phyloP scores from a whole-genome alignment of 1,140 invertebrate species.

The Amphibalanus amphitrite region DNA sequence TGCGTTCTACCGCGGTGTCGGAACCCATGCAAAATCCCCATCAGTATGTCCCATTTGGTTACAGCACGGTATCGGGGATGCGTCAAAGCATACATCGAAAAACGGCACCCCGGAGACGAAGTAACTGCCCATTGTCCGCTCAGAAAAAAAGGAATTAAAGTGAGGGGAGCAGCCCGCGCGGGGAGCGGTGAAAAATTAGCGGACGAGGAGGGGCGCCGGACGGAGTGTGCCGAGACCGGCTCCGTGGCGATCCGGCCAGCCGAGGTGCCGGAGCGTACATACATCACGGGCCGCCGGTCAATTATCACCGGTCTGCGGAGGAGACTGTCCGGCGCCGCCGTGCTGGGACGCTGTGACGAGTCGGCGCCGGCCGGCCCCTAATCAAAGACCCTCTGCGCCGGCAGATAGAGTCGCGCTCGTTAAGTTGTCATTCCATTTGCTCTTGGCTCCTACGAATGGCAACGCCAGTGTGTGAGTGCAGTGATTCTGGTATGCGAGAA shows the following conservation, averaged over 20 bases:
- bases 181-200: background rate
- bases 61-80: background rate
- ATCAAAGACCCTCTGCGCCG: background rate
- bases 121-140: background rate
- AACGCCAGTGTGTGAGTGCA: no score
- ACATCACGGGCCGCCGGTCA: no score
- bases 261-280: no score
- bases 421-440: no score
- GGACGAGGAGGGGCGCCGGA: background rate
- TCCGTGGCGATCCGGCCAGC: no score
- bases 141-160: conserved; percentile 2
- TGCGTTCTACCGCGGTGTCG: no score
- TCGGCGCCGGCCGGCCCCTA: background rate
- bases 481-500: no score
- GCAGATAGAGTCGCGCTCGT: no score
- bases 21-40: background rate
- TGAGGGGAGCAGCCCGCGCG: background rate
- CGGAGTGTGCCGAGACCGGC: no score
- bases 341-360: no score
- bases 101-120: background rate
- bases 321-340: no score
- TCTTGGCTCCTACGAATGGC: no score
- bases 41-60: background rate
- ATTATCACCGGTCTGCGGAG: background rate
- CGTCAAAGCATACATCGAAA: background rate